Percentiles rank a stretch among this genome's conserved stretches.
phyloP scores from a whole-genome alignment of 2,113 vertebrate genomes.

The Nipponia nippon region DNA sequence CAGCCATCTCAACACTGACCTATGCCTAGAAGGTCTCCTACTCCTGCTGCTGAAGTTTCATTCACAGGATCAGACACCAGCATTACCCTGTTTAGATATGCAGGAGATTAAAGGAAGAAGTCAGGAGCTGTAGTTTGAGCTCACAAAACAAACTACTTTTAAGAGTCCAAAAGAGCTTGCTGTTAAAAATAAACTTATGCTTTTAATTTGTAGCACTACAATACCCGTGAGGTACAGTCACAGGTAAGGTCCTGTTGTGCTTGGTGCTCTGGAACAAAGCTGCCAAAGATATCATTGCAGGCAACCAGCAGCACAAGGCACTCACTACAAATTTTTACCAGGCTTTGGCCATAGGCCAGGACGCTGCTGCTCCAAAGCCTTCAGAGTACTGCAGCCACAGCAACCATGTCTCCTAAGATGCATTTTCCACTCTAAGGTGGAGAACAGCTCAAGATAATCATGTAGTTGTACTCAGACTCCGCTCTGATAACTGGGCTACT shows the following conservation, averaged over 20 bases:
- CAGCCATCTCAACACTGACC: constrained; percentile 7
- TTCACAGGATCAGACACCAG: neutral
- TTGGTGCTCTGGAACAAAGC: neutral
- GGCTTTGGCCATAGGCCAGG: neutral
- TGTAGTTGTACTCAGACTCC: neutral
- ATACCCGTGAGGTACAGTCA: neutral
- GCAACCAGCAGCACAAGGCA: neutral
- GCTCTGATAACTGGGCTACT: neutral
- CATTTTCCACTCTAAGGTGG: neutral
- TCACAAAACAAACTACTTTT: neutral
- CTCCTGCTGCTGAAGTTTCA: neutral
- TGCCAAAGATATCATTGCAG: neutral
- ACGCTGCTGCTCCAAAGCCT: neutral
- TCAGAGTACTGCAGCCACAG: neutral
- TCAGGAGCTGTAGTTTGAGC: neutral
- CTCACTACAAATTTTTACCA: neutral
- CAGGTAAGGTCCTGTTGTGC: neutral
- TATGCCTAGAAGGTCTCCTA: neutral
- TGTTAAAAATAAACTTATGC: neutral
- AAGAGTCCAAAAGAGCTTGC: neutral
- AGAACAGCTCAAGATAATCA: neutral
- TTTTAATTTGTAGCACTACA: neutral
- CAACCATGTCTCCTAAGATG: neutral
- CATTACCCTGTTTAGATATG: neutral
- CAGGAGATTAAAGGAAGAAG: neutral